Evolutionary conservation across 2,888 invertebrate species (phyloP).

Genomic region (Drosophila longiperda): DNA sequence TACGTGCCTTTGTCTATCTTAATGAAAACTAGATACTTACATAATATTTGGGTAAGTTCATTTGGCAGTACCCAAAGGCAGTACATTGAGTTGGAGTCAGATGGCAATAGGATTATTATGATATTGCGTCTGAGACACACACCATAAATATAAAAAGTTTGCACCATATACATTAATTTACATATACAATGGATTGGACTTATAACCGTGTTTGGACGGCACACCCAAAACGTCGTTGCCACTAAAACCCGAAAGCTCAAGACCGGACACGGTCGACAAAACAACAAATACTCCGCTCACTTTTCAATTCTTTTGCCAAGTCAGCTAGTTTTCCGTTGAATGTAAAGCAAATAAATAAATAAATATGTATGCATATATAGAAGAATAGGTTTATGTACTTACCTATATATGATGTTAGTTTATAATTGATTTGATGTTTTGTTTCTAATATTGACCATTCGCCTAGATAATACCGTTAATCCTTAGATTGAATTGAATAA

Average conservation of each 20-base stretch:
- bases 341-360: slow-evolving; percentile 3
- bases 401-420: background rate
- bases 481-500: background rate
- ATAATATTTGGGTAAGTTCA: background rate
- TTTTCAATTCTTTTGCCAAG: slow-evolving; percentile 67
- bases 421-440: background rate
- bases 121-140: slow-evolving; percentile 34
- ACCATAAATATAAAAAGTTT: slow-evolving; percentile 14
- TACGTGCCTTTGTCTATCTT: background rate
- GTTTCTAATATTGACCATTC: background rate
- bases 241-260: slow-evolving; percentile 20
- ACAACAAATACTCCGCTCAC: slow-evolving; percentile 53
- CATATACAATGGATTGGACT: slow-evolving; percentile 30
- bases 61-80: background rate
- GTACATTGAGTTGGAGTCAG: background rate
- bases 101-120: slow-evolving; percentile 32
- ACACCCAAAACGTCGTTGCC: slow-evolving; percentile 63
- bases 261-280: slow-evolving; percentile 33
- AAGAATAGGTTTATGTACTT: background rate
- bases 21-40: background rate
- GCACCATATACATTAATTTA: slow-evolving; percentile 23
- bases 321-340: slow-evolving; percentile 23
- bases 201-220: slow-evolving; percentile 37
- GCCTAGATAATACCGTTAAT: background rate
- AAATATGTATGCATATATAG: background rate